These are phyloP conservation scores for Rallus crepitans DNA, from an alignment of 2,797 vertebrate genomes.

Conservation along the genomic window DNA sequence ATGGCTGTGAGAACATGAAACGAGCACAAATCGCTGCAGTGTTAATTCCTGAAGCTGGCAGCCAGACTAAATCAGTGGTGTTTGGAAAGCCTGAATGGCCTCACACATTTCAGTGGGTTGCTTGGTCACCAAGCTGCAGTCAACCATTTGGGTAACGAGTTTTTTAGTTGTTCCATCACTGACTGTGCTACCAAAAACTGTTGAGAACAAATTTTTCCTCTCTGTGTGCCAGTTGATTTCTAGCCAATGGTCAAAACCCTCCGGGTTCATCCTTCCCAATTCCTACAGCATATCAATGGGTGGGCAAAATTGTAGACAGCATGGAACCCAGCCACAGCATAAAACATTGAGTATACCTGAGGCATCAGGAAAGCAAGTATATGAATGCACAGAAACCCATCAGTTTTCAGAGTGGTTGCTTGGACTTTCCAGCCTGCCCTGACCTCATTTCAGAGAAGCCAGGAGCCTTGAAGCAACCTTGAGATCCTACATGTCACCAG, in stretches of 20 bases:
- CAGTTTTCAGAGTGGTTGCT: neutral
- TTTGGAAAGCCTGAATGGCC: neutral
- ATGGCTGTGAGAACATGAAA: neutral
- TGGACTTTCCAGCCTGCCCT: neutral
- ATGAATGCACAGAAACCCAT: neutral
- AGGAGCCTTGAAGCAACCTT: neutral
- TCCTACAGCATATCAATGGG: rapidly evolving
- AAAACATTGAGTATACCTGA: neutral
- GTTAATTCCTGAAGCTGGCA: neutral
- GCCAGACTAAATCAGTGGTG: neutral
- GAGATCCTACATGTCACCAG: neutral
- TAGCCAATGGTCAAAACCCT: neutral
- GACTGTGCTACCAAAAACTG: neutral
- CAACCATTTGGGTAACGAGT: neutral
- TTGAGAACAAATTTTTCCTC: neutral
- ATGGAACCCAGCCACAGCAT: neutral
- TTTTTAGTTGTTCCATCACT: neutral
- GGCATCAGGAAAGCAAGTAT: neutral
- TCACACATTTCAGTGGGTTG: neutral
- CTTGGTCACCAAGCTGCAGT: neutral
- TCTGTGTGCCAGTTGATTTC: neutral
- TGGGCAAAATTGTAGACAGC: neutral
- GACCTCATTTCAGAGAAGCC: neutral
- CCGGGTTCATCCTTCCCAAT: neutral
- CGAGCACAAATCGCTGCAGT: neutral